Conservation (phyloP, 2,888 invertebrate species). For the Monoplex corrugatus region DNA sequence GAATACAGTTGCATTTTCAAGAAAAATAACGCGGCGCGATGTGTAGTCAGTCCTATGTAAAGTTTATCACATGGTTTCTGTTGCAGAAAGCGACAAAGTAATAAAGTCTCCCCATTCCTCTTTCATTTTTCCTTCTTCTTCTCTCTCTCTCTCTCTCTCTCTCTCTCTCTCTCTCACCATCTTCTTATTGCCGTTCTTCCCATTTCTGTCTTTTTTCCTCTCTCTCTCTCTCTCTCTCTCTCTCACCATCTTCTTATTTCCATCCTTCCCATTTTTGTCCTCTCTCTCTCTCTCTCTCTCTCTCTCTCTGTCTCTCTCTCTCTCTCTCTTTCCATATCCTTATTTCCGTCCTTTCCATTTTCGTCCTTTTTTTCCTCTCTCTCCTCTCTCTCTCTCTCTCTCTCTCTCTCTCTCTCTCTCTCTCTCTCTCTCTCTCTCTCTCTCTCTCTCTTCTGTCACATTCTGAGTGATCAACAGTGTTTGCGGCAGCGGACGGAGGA, state of each 20-base stretch:
- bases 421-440: neutral
- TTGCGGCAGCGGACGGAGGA: neutral
- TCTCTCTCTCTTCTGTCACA: neutral
- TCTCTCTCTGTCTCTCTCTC: neutral
- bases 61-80: too few relatives aligned
- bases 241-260: neutral
- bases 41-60: too few relatives aligned
- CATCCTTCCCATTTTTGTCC: neutral
- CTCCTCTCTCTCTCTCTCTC: neutral
- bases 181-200: neutral
- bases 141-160: neutral
- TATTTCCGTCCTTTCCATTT: too few relatives aligned
- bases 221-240: neutral
- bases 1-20: too few relatives aligned
- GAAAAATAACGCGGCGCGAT: too few relatives aligned
- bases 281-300: neutral
- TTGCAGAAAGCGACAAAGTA: too few relatives aligned
- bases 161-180: neutral
- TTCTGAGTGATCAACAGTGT: neutral
- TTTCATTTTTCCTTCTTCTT: too few relatives aligned
- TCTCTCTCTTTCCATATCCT: neutral
- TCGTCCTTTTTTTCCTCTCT: neutral
- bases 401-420: neutral
- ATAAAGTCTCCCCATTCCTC: too few relatives aligned
- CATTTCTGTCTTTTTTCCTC: neutral